These are phyloP conservation scores for Tonatia bakeri DNA, from an alignment of 2,113 vertebrate species.

Conservation along the genomic window DNA sequence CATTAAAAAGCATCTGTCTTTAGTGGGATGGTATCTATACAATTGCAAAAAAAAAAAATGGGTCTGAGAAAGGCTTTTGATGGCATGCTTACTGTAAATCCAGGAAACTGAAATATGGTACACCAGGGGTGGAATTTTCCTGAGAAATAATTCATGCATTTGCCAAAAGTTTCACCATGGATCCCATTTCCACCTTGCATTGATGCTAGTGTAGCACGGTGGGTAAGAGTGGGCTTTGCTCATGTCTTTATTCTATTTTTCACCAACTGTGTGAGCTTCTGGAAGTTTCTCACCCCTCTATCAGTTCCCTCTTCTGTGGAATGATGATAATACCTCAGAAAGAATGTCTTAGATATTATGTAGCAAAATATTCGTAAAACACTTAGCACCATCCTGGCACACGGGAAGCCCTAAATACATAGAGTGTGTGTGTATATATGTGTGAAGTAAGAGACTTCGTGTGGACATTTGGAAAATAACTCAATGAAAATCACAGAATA, in stretches of 20 bases:
- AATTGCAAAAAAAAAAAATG: neutral
- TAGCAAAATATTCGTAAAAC: neutral
- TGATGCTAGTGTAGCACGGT: neutral
- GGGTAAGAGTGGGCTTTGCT: neutral
- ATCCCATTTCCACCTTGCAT: neutral
- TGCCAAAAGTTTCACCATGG: neutral
- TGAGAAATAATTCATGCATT: neutral
- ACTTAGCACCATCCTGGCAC: neutral
- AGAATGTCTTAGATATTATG: neutral
- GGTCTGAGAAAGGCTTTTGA: neutral
- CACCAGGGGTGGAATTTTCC: neutral
- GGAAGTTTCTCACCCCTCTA: neutral
- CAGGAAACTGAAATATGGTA: neutral
- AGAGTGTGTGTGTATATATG: neutral
- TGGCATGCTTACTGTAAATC: neutral
- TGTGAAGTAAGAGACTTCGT: neutral
- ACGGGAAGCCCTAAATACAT: neutral
- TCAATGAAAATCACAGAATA: neutral
- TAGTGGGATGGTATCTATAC: neutral
- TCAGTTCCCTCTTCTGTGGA: neutral
- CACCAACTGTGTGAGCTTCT: neutral
- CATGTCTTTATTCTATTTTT: neutral
- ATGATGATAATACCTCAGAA: neutral
- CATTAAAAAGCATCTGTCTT: constrained; percentile 27
- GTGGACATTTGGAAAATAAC: neutral